Evolutionary conservation across 2,797 vertebrate species (phyloP), one percentile per base, ranked within the genome.

Genomic region (Diplodus puntazzo): DNA sequence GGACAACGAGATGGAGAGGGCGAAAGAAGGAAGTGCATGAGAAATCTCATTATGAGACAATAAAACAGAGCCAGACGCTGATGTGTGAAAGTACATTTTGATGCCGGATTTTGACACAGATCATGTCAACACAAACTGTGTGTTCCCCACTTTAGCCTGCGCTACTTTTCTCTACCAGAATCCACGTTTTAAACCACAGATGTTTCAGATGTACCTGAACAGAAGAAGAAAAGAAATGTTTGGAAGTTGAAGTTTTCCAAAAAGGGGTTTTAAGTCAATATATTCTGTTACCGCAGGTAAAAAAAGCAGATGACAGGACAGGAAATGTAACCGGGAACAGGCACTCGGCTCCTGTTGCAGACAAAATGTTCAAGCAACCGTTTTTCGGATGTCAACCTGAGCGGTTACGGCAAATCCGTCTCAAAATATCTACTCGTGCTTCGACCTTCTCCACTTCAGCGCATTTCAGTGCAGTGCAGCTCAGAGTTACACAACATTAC

Each of bases 71-170:
- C 59, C 60, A 10, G 48, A 60, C 61, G 49, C 63, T 46, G 68
- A 66, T 53, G 77, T 68, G 66, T 45, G 48, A 71, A 69, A 73
- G 48, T 27, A 58, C 77, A 82, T 68, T 65, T 70, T 45, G n/a
- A 73, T 39, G 54, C 34, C 1, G 34, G 34, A 34, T 73, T 30
- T 70, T 42, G 45, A 46, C 73, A 34, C 8, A 34, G 34, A 34
- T 34, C 34, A n/a, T 13, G 49, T 16, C 46, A 43, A 49, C 30
- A 67, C 57, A 72, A 77, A 72, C 54, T 30, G 21, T 7, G 10
- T 34, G 20, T 20, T 63, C 48, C 23, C 4, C 43, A 1, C 14
- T 63, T 60, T 48, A 59, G 42, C 43, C 54, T 62, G 30, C 60
- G 23, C 21, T 17, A 0, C 3, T 12, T 12, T 14, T 46, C 25